Evolutionary conservation across 2,888 invertebrate species (phyloP).

Genomic region (Marasmarcha lunaedactyla): DNA sequence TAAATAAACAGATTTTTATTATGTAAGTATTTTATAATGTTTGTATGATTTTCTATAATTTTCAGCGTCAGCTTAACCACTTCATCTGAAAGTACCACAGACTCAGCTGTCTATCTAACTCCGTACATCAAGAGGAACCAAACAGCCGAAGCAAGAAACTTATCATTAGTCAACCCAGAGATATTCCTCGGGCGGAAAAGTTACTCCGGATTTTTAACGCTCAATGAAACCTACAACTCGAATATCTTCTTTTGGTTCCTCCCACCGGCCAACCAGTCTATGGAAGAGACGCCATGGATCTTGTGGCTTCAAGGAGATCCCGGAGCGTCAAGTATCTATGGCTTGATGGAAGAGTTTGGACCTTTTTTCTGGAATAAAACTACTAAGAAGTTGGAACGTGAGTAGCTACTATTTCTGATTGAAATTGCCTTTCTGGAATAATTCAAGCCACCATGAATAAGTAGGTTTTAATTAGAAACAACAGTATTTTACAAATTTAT

Average conservation of each 20-base stretch:
- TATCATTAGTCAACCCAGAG: constrained; percentile 30
- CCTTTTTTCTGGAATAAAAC: constrained; percentile 28
- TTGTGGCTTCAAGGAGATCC: constrained; percentile 93
- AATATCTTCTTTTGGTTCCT: constrained; percentile 91
- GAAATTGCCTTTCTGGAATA: too few species aligned
- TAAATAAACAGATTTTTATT: too few species aligned
- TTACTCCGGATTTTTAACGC: constrained; percentile 71
- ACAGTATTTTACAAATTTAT: too few species aligned
- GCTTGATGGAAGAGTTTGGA: constrained; percentile 50
- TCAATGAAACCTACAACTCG: constrained; percentile 77
- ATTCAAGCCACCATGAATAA: too few species aligned
- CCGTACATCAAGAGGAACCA: constrained; percentile 65
- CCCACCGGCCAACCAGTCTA: constrained; percentile 53
- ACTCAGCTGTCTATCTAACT: constrained; percentile 34
- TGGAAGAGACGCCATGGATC: constrained; percentile 69
- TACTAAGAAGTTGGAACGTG: constrained; percentile 28
- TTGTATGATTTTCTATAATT: too few species aligned
- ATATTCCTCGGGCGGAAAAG: constrained; percentile 47
- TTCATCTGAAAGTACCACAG: not conserved
- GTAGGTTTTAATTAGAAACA: too few species aligned
- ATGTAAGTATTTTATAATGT: too few species aligned
- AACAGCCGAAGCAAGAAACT: constrained; percentile 42
- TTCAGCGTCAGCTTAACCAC: too few species aligned
- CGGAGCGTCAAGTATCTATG: constrained; percentile 73
- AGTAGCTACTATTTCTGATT: constrained; percentile 17